A percentile compares a stretch with the other conserved stretches of the same genome.
These are phyloP conservation scores for Vollenhovia emeryi DNA, from an alignment of 1,140 invertebrate genomes.

Conservation along the genomic window DNA sequence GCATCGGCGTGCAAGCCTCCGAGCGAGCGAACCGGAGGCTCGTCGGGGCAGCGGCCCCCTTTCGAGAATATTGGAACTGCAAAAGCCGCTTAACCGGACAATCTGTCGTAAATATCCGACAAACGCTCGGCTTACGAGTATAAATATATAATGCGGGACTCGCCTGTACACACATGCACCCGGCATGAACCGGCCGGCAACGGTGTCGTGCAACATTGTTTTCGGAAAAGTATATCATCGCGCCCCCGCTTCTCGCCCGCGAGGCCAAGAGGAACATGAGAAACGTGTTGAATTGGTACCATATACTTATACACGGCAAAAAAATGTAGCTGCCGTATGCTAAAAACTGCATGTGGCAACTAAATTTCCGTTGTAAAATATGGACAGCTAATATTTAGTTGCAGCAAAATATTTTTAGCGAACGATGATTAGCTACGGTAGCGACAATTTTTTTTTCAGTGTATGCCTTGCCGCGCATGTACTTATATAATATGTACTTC, in stretches of 20 bases:
- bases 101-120: conserved; percentile 62
- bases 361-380: too few relatives aligned
- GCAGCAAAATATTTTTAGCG: too few relatives aligned
- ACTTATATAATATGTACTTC: too few relatives aligned
- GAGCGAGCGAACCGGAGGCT: background rate
- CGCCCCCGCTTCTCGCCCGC: background rate
- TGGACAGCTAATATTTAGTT: too few relatives aligned
- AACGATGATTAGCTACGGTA: too few relatives aligned
- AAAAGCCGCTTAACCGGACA: conserved; percentile 63
- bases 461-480: too few relatives aligned
- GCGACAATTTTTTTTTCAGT: too few relatives aligned
- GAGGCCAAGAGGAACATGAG: conserved; percentile 8
- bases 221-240: conserved; percentile 53
- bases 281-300: conserved; percentile 53
- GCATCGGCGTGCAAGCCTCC: background rate
- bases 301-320: conserved; percentile 8
- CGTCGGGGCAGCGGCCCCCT: conserved; percentile 14
- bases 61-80: conserved; percentile 55
- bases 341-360: too few relatives aligned
- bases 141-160: conserved; percentile 53
- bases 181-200: background rate
- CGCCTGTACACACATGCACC: background rate
- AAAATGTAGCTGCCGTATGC: too few relatives aligned
- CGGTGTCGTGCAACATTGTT: conserved; percentile 14
- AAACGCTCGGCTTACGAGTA: conserved; percentile 53